phyloP scores from a whole-genome alignment of 2,888 invertebrate species.

The Lithophane socia region DNA sequence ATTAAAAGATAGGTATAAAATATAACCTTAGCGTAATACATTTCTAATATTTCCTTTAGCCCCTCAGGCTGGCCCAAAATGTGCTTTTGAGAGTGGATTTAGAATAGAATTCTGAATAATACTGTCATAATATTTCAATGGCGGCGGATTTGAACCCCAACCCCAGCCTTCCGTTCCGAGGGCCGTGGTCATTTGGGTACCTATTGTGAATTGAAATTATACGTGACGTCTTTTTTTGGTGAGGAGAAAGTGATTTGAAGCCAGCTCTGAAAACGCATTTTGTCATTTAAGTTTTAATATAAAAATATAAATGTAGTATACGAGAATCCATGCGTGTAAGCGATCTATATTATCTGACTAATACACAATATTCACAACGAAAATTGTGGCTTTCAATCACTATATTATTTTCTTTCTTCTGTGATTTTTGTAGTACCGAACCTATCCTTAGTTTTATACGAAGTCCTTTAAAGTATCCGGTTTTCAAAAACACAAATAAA shows the following conservation, averaged over 20 bases:
- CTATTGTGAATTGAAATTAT: conserved; percentile 54
- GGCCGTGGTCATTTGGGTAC: conserved; percentile 49
- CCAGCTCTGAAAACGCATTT: not conserved
- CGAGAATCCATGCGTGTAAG: not conserved
- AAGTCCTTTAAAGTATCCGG: too few relatives aligned
- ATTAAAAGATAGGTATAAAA: conserved; percentile 11
- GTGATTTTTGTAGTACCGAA: not conserved
- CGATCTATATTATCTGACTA: not conserved
- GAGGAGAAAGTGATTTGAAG: not conserved
- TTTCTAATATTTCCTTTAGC: conserved; percentile 39
- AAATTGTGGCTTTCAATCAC: not conserved
- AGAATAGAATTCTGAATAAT: conserved; percentile 54
- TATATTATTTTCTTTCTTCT: not conserved
- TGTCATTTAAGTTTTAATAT: not conserved
- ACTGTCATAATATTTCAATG: conserved; percentile 60
- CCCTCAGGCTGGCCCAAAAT: conserved; percentile 37
- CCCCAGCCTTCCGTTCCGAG: conserved; percentile 31
- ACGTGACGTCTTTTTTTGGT: conserved; percentile 32
- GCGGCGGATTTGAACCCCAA: conserved; percentile 53
- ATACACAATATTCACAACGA: not conserved
- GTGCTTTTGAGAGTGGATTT: conserved; percentile 40
- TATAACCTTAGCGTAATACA: conserved; percentile 29
- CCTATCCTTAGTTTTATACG: not conserved
- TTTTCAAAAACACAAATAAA: not conserved
- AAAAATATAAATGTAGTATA: not conserved